These are phyloP conservation scores for Cygnus buccinator DNA, from an alignment of 2,113 vertebrate species.

Conservation along the genomic window DNA sequence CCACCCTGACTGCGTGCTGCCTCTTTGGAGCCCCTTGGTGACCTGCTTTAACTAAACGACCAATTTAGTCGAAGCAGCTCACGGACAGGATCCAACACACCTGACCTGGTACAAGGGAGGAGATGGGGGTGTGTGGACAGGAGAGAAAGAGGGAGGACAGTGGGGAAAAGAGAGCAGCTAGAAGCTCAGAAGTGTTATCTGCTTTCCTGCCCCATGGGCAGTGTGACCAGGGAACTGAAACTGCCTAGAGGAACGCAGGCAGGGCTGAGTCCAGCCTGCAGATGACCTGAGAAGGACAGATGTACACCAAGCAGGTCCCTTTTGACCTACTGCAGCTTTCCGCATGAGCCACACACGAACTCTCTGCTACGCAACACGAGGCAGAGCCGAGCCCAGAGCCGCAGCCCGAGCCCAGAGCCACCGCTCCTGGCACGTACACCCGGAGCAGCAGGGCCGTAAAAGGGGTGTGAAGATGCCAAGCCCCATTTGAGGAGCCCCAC, in stretches of 20 bases:
- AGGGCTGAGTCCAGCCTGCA: neutral
- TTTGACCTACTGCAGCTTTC: neutral
- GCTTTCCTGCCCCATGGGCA: neutral
- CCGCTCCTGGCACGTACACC: neutral
- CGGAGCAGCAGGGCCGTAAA: neutral
- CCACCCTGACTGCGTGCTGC: neutral
- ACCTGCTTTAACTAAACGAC: neutral
- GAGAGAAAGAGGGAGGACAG: neutral
- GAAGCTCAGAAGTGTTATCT: neutral
- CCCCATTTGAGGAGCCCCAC: neutral
- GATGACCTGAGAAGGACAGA: accelerated
- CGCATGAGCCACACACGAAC: neutral
- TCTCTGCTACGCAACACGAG: neutral
- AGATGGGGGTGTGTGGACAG: neutral
- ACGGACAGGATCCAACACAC: neutral
- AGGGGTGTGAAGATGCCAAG: neutral
- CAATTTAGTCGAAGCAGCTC: neutral
- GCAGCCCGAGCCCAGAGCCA: neutral
- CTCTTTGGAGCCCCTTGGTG: neutral
- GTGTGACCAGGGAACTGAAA: neutral
- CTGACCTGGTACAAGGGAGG: neutral
- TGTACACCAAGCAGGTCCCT: neutral
- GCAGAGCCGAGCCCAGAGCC: accelerated
- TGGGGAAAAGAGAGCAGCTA: neutral
- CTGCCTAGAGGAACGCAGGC: neutral